Percentiles rank a stretch among this genome's conserved stretches.
These are phyloP conservation scores for Prunella himalayana DNA, from an alignment of 2,113 vertebrate genomes.

Conservation along the genomic window DNA sequence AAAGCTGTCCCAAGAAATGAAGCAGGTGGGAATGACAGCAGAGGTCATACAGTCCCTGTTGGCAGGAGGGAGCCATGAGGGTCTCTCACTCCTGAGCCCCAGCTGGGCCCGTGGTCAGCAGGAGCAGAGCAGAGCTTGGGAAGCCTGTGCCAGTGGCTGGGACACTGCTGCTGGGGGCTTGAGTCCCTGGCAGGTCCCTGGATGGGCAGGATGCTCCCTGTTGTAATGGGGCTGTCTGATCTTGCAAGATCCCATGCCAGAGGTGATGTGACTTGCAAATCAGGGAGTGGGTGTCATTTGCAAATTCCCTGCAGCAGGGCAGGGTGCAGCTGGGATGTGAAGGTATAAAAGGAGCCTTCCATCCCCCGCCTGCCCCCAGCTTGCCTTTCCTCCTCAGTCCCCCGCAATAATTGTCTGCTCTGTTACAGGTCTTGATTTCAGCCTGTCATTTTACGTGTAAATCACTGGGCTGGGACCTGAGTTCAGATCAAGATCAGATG, in stretches of 20 bases:
- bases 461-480: neutral
- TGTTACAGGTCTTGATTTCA: neutral
- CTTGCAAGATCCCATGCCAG: neutral
- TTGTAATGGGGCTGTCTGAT: neutral
- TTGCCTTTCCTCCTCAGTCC: neutral
- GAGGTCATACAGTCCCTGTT: neutral
- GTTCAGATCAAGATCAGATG: slow-evolving; percentile 4
- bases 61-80: neutral
- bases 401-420: neutral
- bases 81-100: neutral
- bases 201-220: neutral
- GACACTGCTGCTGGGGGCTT: neutral
- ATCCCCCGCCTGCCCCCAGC: neutral
- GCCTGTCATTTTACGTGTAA: neutral
- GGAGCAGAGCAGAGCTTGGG: neutral
- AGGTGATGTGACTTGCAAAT: slow-evolving; percentile 47
- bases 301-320: slow-evolving; percentile 21
- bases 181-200: neutral
- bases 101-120: fast-evolving
- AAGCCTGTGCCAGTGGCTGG: neutral
- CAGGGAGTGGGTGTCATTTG: slow-evolving; percentile 47
- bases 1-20: neutral
- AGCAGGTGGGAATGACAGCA: neutral
- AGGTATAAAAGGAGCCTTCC: neutral
- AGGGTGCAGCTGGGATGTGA: neutral